Percentiles rank a stretch among this genome's conserved stretches.
Conservation (phyloP, 2,888 invertebrate species). For the Coelinius sp. region DNA sequence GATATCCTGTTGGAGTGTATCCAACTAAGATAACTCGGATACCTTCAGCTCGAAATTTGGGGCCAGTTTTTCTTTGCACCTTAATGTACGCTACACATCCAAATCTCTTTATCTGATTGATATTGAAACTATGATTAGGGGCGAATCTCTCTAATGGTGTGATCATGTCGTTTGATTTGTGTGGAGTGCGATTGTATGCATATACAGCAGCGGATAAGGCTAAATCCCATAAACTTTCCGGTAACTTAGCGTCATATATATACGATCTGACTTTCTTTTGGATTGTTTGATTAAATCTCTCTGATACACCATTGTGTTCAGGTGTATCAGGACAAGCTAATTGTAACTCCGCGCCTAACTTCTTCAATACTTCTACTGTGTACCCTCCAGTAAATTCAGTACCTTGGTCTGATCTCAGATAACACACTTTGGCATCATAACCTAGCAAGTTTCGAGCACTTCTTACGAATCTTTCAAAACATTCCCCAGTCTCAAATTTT, state of each 20-base stretch:
- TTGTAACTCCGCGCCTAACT: slow-evolving; percentile 19
- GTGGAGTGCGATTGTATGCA: slow-evolving; percentile 40
- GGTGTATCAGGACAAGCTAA: slow-evolving; percentile 35
- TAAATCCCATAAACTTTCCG: slow-evolving; percentile 50
- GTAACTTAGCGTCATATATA: slow-evolving; percentile 42
- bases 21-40: slow-evolving; percentile 33
- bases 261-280: slow-evolving; percentile 40
- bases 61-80: slow-evolving; percentile 34
- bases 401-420: slow-evolving; percentile 40
- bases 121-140: slow-evolving; percentile 35
- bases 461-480: slow-evolving; percentile 47
- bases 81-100: slow-evolving; percentile 45
- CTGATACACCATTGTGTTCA: slow-evolving; percentile 42
- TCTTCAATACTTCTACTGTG: slow-evolving; percentile 34
- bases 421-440: slow-evolving; percentile 41
- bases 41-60: slow-evolving; percentile 35
- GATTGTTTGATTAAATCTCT: slow-evolving; percentile 43
- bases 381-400: slow-evolving; percentile 44
- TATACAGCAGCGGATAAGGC: slow-evolving; percentile 40
- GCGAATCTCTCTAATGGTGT: slow-evolving; percentile 37
- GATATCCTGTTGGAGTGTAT: slow-evolving; percentile 37
- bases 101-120: slow-evolving; percentile 40
- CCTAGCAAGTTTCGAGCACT: slow-evolving; percentile 47
- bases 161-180: slow-evolving; percentile 40
- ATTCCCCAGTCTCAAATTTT: slow-evolving; percentile 47